Evolutionary conservation across 1,140 invertebrate genomes (phyloP).

Genomic region (Leptopilina clavipes): DNA sequence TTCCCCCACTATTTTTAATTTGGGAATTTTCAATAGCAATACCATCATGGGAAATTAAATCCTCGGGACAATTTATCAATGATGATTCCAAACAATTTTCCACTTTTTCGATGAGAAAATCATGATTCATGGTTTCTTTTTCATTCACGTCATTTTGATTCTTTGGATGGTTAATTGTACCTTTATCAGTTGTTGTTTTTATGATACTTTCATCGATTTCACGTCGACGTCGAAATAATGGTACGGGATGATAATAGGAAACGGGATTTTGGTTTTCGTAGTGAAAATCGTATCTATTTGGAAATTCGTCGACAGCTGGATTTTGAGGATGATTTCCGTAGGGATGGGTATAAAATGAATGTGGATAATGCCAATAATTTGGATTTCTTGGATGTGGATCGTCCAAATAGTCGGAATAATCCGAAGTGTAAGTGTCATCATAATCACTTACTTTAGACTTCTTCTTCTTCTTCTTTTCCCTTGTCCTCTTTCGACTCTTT

Average conservation of each 20-base stretch:
- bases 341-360: too few species aligned
- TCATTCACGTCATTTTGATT: neutral
- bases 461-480: too few species aligned
- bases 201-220: neutral
- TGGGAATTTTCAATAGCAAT: too few species aligned
- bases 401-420: too few species aligned
- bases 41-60: too few species aligned
- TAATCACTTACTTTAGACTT: too few species aligned
- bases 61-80: too few species aligned
- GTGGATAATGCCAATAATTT: too few species aligned
- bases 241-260: neutral
- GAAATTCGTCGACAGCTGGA: neutral
- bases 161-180: neutral
- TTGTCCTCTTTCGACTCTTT: neutral
- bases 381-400: too few species aligned
- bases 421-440: too few species aligned
- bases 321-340: too few species aligned
- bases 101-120: neutral
- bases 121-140: neutral
- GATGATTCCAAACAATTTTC: too few species aligned
- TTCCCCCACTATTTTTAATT: neutral
- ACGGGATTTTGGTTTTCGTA: neutral
- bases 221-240: neutral
- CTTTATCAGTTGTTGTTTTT: constrained; percentile 5
- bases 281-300: neutral